Percentiles rank a stretch among this genome's conserved stretches.
Evolutionary conservation across 1,140 invertebrate species (phyloP).

Genomic region (Papilio polyxenes): DNA sequence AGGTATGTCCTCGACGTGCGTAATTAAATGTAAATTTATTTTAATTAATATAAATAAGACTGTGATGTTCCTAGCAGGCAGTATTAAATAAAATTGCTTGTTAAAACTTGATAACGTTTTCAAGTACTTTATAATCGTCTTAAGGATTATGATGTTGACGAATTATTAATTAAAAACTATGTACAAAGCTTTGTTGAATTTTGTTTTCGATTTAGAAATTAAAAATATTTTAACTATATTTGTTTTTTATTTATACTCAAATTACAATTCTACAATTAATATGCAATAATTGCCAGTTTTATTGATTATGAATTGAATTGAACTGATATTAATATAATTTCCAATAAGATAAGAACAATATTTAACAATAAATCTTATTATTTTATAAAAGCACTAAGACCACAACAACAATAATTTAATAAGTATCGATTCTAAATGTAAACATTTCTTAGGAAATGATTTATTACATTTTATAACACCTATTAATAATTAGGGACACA

Average conservation of each 20-base stretch:
- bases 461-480: neutral
- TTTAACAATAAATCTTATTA: neutral
- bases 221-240: slow-evolving; percentile 42
- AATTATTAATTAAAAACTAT: slow-evolving; percentile 45
- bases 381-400: neutral
- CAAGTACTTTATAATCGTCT: slow-evolving; percentile 27
- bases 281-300: neutral
- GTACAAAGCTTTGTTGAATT: slow-evolving; percentile 67
- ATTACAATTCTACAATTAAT: neutral
- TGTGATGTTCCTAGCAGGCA: slow-evolving; percentile 71
- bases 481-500: neutral
- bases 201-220: slow-evolving; percentile 52
- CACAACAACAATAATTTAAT: neutral
- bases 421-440: neutral
- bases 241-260: slow-evolving; percentile 19
- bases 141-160: slow-evolving; percentile 31
- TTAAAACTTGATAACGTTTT: slow-evolving; percentile 32
- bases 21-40: slow-evolving; percentile 24
- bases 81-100: slow-evolving; percentile 54
- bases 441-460: neutral
- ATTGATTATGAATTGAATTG: neutral
- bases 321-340: neutral
- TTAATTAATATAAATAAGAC: slow-evolving; percentile 44
- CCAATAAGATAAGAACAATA: neutral
- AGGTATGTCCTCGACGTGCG: no score